Conservation (phyloP, 2,888 invertebrate genomes). For the Drosophila subquinaria region DNA sequence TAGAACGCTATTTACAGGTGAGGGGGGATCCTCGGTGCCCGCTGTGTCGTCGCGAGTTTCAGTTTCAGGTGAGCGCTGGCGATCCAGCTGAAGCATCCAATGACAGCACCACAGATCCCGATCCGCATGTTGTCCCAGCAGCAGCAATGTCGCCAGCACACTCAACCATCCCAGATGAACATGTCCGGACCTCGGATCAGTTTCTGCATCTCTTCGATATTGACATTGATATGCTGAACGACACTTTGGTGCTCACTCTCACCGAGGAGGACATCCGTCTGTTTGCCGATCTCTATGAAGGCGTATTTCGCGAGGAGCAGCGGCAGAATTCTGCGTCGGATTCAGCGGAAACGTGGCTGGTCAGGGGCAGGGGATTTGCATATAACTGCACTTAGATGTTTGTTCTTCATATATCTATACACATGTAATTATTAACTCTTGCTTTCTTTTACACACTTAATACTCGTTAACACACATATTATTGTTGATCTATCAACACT, state of each 20-base stretch:
- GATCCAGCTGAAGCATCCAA: conserved; percentile 28
- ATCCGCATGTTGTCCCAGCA: conserved; percentile 43
- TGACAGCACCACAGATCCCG: conserved; percentile 45
- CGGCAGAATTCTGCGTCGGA: conserved; percentile 15
- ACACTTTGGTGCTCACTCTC: conserved; percentile 57
- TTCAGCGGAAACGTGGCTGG: conserved; percentile 4
- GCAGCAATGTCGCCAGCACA: conserved; percentile 11
- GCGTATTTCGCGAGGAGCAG: conserved; percentile 23
- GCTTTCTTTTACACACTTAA: not conserved
- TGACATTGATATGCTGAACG: conserved; percentile 39
- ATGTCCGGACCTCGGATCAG: conserved; percentile 13
- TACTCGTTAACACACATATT: not conserved
- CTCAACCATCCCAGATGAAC: not conserved
- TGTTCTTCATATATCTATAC: not conserved
- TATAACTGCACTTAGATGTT: conserved; percentile 3
- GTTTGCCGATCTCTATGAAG: conserved; percentile 55
- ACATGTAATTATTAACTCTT: not conserved
- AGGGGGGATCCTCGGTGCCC: conserved; percentile 57
- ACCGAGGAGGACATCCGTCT: conserved; percentile 62
- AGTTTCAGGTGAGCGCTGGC: conserved; percentile 50
- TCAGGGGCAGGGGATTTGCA: conserved; percentile 20
- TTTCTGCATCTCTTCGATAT: conserved; percentile 27
- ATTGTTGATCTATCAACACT: not conserved
- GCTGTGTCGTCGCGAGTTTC: conserved; percentile 58
- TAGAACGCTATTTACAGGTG: conserved; percentile 50